Evolutionary conservation across 1,140 invertebrate species (phyloP).

Genomic region (Neomicropteryx cornuta): DNA sequence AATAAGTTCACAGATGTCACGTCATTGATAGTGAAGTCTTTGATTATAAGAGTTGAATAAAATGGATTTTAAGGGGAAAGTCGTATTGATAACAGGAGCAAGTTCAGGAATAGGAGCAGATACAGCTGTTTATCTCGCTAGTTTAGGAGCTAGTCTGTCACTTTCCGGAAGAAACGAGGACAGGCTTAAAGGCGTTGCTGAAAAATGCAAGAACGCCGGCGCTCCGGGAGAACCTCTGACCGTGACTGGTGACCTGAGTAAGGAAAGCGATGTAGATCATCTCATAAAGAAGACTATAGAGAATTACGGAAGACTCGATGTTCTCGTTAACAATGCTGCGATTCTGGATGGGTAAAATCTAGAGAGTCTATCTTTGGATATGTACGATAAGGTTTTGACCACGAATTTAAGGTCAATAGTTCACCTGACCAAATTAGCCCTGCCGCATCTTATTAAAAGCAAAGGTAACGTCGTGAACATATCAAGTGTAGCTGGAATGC

Average conservation of each 20-base stretch:
- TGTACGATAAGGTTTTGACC: conserved; percentile 68
- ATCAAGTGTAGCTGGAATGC: conserved; percentile 67
- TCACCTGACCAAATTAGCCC: conserved; percentile 63
- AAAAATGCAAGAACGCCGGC: conserved; percentile 9
- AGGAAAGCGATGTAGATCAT: conserved; percentile 52
- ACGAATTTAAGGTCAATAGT: conserved; percentile 68
- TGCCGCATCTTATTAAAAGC: conserved; percentile 61
- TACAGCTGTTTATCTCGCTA: conserved; percentile 58
- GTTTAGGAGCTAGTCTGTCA: conserved; percentile 47
- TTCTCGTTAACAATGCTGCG: conserved; percentile 74
- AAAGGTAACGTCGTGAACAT: conserved; percentile 78
- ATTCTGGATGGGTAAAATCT: conserved; percentile 62
- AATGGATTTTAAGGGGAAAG: conserved; percentile 46
- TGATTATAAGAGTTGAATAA: conserved; percentile 5
- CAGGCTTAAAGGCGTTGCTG: conserved; percentile 42
- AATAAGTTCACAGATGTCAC: no score
- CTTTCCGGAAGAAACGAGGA: conserved; percentile 56
- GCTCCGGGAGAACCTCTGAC: conserved; percentile 9
- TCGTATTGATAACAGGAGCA: conserved; percentile 56
- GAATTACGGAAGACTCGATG: conserved; percentile 52
- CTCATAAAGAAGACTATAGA: conserved; percentile 52
- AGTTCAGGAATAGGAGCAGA: conserved; percentile 70
- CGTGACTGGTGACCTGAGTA: conserved; percentile 47
- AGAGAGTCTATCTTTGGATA: conserved; percentile 62
- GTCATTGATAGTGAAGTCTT: no score